Evolutionary conservation across 2,113 vertebrate genomes (phyloP).

Genomic region (Calyptommatus sinebrachiatus): DNA sequence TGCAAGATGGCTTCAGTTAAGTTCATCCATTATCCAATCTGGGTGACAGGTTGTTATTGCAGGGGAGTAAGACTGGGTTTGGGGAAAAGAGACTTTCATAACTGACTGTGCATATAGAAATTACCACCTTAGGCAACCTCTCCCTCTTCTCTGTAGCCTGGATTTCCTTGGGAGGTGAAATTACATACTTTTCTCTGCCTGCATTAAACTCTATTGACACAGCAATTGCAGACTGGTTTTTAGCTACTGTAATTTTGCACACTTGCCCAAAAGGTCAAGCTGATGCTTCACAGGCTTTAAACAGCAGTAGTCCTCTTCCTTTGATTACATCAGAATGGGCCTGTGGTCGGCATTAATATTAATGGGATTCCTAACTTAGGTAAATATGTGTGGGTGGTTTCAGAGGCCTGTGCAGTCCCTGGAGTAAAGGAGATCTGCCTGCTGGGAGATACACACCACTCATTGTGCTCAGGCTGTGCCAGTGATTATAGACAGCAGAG

Average conservation of each 20-base stretch:
- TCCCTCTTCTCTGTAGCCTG: not conserved
- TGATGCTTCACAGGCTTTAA: conserved; percentile 13
- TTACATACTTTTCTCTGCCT: not conserved
- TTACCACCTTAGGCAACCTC: not conserved
- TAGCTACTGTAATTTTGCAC: conserved; percentile 25
- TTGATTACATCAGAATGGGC: not conserved
- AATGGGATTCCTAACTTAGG: not conserved
- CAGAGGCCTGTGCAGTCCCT: not conserved
- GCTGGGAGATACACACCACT: not conserved
- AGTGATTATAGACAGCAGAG: rapidly evolving
- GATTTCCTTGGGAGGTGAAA: conserved; percentile 17
- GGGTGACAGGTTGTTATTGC: not conserved
- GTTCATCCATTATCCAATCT: not conserved
- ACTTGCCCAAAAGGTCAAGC: conserved; percentile 5
- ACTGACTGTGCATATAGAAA: not conserved
- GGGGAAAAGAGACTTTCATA: not conserved
- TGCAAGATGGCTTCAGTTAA: not conserved
- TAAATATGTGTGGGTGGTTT: conserved; percentile 6
- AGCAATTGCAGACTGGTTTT: conserved; percentile 16
- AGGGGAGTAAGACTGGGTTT: not conserved
- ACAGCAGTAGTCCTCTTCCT: conserved; percentile 12
- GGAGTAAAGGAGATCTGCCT: conserved; percentile 7
- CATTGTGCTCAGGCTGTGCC: not conserved
- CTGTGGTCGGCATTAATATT: conserved; percentile 6
- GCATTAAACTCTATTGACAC: conserved; percentile 9